A percentile compares a stretch with the other conserved stretches of the same genome.
These are phyloP conservation scores for Clitarchus hookeri DNA, from an alignment of 2,888 invertebrate species.

Conservation along the genomic window DNA sequence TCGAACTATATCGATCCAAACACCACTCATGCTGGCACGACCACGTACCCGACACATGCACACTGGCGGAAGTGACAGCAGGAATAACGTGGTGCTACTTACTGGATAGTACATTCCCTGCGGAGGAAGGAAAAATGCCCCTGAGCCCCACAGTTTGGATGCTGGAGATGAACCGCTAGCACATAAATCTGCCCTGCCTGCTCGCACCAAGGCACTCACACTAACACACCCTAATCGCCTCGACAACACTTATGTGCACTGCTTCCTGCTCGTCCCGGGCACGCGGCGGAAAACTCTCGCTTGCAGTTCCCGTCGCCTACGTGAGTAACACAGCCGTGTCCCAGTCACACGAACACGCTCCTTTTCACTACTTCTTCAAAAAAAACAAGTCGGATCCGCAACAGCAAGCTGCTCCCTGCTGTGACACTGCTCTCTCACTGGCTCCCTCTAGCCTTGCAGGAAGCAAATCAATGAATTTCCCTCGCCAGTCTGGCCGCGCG, in stretches of 20 bases:
- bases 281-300: not conserved
- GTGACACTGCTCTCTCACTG: conserved; percentile 18
- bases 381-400: conserved; percentile 42
- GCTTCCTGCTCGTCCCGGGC: not conserved
- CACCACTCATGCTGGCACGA: not conserved
- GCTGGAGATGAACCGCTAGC: conserved; percentile 55
- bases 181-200: conserved; percentile 37
- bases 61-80: not conserved
- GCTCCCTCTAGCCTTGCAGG: conserved; percentile 32
- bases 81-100: conserved; percentile 58
- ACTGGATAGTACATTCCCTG: conserved; percentile 97
- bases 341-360: not conserved
- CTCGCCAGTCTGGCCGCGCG: conserved; percentile 33
- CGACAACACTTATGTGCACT: conserved; percentile 10
- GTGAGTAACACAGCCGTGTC: not conserved
- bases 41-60: not conserved
- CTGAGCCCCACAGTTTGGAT: conserved; percentile 97
- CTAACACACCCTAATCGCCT: conserved; percentile 28
- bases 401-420: conserved; percentile 42
- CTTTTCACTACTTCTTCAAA: not conserved
- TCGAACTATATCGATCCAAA: not conserved
- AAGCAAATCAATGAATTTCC: conserved; percentile 43
- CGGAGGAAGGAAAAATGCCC: conserved; percentile 94
- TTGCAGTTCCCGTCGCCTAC: not conserved
- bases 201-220: not conserved